These are phyloP conservation scores for Tinea trinotella DNA, from an alignment of 2,888 invertebrate genomes.

Conservation along the genomic window DNA sequence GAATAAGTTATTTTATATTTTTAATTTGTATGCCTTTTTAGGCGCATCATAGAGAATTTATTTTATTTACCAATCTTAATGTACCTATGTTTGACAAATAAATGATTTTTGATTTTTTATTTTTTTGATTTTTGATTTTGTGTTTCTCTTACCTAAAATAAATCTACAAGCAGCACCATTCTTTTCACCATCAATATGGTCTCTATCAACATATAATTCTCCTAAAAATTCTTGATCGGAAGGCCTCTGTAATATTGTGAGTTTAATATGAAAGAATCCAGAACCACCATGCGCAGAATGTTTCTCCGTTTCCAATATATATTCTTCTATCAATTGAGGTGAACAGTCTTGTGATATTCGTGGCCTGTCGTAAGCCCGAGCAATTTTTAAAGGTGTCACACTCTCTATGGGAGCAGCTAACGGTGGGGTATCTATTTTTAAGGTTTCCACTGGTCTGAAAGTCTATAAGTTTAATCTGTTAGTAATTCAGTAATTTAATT, in stretches of 20 bases:
- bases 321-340: constrained; percentile 89
- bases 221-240: constrained; percentile 92
- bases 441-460: constrained; percentile 75
- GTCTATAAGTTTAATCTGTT: constrained; percentile 57
- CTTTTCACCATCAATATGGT: constrained; percentile 80
- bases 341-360: constrained; percentile 79
- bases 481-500: too few relatives aligned
- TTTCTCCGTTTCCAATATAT: constrained; percentile 88
- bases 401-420: constrained; percentile 69
- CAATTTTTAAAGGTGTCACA: constrained; percentile 46
- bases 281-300: constrained; percentile 72
- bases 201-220: constrained; percentile 90
- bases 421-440: constrained; percentile 73
- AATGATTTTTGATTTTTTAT: too few relatives aligned
- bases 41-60: too few relatives aligned
- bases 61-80: too few relatives aligned
- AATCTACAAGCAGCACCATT: constrained; percentile 89
- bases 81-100: too few relatives aligned
- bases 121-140: background rate
- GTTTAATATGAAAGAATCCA: constrained; percentile 86
- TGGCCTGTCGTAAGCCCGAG: constrained; percentile 74
- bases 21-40: too few relatives aligned
- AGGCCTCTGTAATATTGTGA: constrained; percentile 89
- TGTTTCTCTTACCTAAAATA: constrained; percentile 71
- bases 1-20: too few relatives aligned